Conservation (phyloP, 2,888 invertebrate species). For the Papilio gigon region DNA sequence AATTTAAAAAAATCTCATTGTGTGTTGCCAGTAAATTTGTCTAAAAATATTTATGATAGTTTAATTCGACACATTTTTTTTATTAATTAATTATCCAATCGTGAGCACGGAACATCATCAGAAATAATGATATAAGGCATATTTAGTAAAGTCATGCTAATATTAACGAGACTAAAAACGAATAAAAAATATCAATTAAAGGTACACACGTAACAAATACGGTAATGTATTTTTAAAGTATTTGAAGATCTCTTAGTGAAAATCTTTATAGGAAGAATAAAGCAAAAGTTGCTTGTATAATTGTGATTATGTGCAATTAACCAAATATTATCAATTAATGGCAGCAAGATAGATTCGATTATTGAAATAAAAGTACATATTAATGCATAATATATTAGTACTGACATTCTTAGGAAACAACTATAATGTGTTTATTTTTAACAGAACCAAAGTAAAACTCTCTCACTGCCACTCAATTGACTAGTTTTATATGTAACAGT, state of each 20-base stretch:
- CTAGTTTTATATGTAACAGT: too few species aligned
- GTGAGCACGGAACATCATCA: neutral
- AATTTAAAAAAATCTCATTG: neutral
- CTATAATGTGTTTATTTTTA: too few species aligned
- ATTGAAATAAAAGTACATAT: neutral
- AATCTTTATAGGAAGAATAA: too few species aligned
- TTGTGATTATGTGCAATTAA: neutral
- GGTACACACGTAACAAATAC: too few species aligned
- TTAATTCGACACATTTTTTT: neutral
- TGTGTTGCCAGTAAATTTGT: slow-evolving; percentile 1
- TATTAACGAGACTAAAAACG: neutral
- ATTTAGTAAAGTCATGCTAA: neutral
- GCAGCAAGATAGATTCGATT: neutral
- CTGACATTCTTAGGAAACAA: neutral
- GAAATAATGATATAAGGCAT: neutral
- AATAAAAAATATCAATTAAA: too few species aligned
- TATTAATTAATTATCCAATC: neutral
- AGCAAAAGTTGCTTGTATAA: too few species aligned
- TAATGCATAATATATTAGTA: slow-evolving; percentile 7
- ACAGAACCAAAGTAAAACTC: too few species aligned
- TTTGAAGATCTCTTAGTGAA: neutral
- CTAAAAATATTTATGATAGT: neutral
- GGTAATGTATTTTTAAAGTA: neutral
- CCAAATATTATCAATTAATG: neutral
- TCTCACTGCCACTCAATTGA: too few species aligned